These are phyloP conservation scores for Calidris pygmaea DNA, from an alignment of 2,113 vertebrate species.

Conservation along the genomic window DNA sequence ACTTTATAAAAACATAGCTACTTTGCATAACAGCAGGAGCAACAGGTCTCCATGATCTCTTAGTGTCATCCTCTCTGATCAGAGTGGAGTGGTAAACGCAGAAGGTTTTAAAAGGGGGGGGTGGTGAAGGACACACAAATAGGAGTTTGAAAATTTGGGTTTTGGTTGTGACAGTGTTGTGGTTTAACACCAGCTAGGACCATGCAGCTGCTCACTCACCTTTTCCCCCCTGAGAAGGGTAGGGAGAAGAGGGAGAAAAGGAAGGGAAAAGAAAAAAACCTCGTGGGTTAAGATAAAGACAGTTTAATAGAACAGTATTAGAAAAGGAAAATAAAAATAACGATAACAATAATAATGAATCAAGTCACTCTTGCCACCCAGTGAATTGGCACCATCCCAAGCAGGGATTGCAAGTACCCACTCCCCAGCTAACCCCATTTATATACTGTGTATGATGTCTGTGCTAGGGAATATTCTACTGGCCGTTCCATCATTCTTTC, in stretches of 20 bases:
- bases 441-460: not conserved
- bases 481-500: not conserved
- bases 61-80: not conserved
- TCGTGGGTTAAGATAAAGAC: not conserved
- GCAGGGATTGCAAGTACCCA: not conserved
- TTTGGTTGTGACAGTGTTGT: not conserved
- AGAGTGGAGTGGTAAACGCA: not conserved
- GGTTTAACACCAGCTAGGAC: not conserved
- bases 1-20: not conserved
- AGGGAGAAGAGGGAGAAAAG: not conserved
- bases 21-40: not conserved
- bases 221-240: not conserved
- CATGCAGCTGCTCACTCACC: not conserved
- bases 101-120: not conserved
- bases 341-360: not conserved
- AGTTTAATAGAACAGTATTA: not conserved
- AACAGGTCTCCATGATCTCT: not conserved
- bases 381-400: not conserved
- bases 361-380: not conserved
- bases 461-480: not conserved
- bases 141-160: not conserved
- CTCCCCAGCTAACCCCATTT: not conserved
- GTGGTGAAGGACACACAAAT: not conserved
- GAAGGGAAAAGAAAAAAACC: not conserved
- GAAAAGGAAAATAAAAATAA: not conserved